These are phyloP conservation scores for Ceriagrion tenellum DNA, from an alignment of 2,888 invertebrate genomes.

Conservation along the genomic window DNA sequence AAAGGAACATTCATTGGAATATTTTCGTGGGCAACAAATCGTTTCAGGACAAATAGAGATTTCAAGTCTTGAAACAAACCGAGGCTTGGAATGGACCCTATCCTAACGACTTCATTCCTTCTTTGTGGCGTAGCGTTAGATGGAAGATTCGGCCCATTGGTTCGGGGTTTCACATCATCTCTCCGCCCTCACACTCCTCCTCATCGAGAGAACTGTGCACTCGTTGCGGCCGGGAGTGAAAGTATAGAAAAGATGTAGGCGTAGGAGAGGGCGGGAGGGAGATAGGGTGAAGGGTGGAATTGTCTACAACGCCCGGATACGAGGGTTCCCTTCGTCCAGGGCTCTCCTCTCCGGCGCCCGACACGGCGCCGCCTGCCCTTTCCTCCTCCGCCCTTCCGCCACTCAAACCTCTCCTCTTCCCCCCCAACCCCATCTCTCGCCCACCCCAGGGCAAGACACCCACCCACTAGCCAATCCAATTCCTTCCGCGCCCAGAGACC, in stretches of 20 bases:
- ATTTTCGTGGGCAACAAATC: no score
- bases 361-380: background rate
- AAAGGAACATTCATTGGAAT: no score
- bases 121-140: no score
- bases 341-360: constrained; percentile 8
- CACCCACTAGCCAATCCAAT: background rate
- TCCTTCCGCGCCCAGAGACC: background rate
- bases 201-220: background rate
- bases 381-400: background rate
- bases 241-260: background rate
- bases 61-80: no score
- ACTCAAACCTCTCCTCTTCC: background rate
- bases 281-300: background rate
- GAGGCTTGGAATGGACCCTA: no score
- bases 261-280: background rate
- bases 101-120: no score
- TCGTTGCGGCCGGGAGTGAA: background rate
- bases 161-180: background rate
- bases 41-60: no score
- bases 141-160: no score
- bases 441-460: background rate
- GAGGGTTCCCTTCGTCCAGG: background rate
- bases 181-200: background rate
- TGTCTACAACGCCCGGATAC: background rate
- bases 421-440: background rate